Percentiles rank a stretch among this genome's conserved stretches.
Evolutionary conservation across 2,888 invertebrate species (phyloP).

Genomic region (Microctonus hyperodae): DNA sequence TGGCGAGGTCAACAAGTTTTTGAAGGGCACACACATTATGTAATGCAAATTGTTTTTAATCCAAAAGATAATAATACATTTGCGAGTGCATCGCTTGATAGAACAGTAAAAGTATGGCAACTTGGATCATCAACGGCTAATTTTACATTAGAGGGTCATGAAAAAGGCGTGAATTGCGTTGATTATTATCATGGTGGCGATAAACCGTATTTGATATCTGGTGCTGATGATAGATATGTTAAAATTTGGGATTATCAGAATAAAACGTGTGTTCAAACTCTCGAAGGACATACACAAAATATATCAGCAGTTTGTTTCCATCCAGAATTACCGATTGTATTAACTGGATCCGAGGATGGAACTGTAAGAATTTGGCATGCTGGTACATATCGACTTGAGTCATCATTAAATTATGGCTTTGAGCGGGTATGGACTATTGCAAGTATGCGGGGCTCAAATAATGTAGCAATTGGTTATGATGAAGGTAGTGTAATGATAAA

Average conservation of each 20-base stretch:
- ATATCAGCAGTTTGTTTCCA: constrained; percentile 97
- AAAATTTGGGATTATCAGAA: constrained; percentile 99
- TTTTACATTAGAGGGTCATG: constrained; percentile 97
- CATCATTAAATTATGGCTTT: constrained; percentile 96
- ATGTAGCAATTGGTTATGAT: constrained; percentile 96
- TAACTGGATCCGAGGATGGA: constrained; percentile 98
- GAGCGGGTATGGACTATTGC: constrained; percentile 98
- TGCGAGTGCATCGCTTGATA: constrained; percentile 98
- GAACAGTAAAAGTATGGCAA: constrained; percentile 99
- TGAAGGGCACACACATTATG: constrained; percentile 99
- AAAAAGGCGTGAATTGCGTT: constrained; percentile 98
- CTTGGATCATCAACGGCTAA: constrained; percentile 96
- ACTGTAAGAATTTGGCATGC: constrained; percentile 99
- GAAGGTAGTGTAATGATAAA: constrained; percentile 96
- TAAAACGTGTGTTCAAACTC: constrained; percentile 98
- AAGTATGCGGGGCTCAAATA: constrained; percentile 92
- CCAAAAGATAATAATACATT: constrained; percentile 99
- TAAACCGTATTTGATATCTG: constrained; percentile 98
- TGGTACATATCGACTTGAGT: constrained; percentile 96
- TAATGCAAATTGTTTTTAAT: constrained; percentile 99
- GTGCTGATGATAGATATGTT: constrained; percentile 96
- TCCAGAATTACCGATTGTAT: constrained; percentile 94
- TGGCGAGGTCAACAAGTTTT: constrained; percentile 99
- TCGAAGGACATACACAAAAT: constrained; percentile 97
- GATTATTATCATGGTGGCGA: constrained; percentile 99